These are phyloP conservation scores for Atractosteus spatula DNA, from an alignment of 2,113 vertebrate species.

Conservation along the genomic window DNA sequence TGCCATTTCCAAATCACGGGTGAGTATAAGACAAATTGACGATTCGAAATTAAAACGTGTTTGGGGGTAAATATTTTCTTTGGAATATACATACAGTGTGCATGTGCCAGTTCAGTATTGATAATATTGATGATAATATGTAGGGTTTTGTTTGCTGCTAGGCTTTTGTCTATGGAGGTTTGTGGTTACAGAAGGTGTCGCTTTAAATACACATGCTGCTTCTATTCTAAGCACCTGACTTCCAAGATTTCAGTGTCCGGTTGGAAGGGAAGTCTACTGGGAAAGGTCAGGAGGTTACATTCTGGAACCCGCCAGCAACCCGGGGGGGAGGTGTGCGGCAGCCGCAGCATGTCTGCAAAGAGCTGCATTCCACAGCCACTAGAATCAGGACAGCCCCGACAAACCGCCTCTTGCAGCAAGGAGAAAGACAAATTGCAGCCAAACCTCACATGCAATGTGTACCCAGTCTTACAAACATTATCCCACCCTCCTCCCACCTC, in stretches of 20 bases:
- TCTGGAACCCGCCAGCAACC: conserved; percentile 2
- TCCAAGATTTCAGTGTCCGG: conserved; percentile 52
- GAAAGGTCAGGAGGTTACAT: conserved; percentile 57
- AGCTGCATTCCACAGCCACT: conserved; percentile 6
- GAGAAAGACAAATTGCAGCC: no score
- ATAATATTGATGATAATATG: no score
- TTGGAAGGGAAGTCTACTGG: conserved; percentile 62
- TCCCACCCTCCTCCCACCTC: no score
- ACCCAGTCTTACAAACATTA: no score
- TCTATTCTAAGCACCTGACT: conserved; percentile 62
- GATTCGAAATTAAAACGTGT: no score
- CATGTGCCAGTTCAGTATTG: conserved; percentile 20
- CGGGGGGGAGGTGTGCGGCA: background rate
- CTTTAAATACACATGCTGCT: conserved; percentile 44
- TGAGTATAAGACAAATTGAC: no score
- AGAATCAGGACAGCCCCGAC: background rate
- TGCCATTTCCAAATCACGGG: no score
- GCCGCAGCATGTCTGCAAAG: background rate
- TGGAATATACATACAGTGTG: conserved; percentile 33
- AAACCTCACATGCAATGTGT: no score
- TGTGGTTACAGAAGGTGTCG: conserved; percentile 16
- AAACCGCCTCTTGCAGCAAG: no score
- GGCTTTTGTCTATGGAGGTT: conserved; percentile 33
- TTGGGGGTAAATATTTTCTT: background rate
- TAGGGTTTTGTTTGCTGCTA: no score